Evolutionary conservation across 2,888 invertebrate genomes (phyloP).

Genomic region (Epirrhoe alternata): DNA sequence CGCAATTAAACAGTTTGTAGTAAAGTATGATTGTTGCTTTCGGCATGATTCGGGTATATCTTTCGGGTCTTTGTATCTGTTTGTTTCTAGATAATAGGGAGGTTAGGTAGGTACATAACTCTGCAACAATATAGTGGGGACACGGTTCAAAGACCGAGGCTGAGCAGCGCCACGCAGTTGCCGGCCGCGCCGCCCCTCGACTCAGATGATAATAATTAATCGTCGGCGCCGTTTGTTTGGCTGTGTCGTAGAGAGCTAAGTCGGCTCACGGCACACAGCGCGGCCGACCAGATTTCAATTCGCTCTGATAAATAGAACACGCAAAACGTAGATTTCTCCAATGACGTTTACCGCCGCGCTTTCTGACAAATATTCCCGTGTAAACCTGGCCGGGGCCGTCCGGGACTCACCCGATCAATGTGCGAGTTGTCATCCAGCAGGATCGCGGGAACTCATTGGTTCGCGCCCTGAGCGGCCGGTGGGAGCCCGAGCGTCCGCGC

Average conservation of each 20-base stretch:
- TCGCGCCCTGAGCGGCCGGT: constrained; percentile 59
- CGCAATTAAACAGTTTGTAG: background rate
- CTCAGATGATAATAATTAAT: constrained; percentile 51
- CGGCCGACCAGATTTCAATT: constrained; percentile 15
- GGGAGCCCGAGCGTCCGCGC: constrained; percentile 64
- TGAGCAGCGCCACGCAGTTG: constrained; percentile 46
- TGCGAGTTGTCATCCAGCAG: constrained; percentile 68
- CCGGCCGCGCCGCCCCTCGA: constrained; percentile 45
- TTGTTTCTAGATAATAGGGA: constrained; percentile 51
- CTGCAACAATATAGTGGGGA: constrained; percentile 49
- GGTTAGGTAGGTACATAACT: constrained; percentile 47
- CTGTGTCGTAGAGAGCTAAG: constrained; percentile 46
- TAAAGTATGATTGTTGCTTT: background rate
- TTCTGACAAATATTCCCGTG: constrained; percentile 25
- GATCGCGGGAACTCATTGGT: constrained; percentile 70
- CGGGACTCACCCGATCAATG: constrained; percentile 79
- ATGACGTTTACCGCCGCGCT: constrained; percentile 11
- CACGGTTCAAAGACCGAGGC: constrained; percentile 74
- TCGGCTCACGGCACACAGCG: constrained; percentile 35
- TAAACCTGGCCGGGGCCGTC: constrained; percentile 8
- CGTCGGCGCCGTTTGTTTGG: constrained; percentile 40
- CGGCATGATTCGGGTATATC: background rate
- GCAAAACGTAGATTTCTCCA: constrained; percentile 28
- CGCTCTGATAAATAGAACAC: constrained; percentile 14
- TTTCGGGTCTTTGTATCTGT: constrained; percentile 4